Percentiles rank a stretch among this genome's conserved stretches.
These are phyloP conservation scores for Homarus americanus DNA, from an alignment of 1,140 invertebrate species.

Conservation along the genomic window DNA sequence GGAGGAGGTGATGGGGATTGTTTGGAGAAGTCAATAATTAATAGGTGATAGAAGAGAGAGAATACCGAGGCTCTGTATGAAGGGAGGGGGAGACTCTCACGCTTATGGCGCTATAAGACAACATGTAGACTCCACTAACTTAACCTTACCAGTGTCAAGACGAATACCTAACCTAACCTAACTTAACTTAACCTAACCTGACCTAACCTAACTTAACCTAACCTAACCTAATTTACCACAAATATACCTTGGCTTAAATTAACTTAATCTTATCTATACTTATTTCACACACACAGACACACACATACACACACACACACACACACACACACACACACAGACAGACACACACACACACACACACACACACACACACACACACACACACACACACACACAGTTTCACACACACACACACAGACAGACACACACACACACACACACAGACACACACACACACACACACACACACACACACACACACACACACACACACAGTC, in stretches of 20 bases:
- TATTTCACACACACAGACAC: slow-evolving; percentile 12
- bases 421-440: slow-evolving; percentile 34
- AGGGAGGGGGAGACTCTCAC: too few relatives aligned
- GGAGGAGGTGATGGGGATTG: too few relatives aligned
- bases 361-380: slow-evolving; percentile 36
- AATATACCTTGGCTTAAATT: background rate
- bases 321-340: slow-evolving; percentile 29
- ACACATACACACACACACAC: slow-evolving; percentile 26
- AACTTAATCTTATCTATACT: background rate
- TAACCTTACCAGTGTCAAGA: too few relatives aligned
- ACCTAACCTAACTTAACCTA: slow-evolving; percentile 5
- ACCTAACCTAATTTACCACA: background rate
- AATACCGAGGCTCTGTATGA: too few relatives aligned
- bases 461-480: slow-evolving; percentile 34
- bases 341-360: slow-evolving; percentile 37
- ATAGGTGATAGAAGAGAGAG: too few relatives aligned
- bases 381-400: slow-evolving; percentile 34
- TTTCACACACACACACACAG: slow-evolving; percentile 17
- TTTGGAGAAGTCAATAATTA: too few relatives aligned
- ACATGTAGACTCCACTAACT: too few relatives aligned
- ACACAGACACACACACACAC: slow-evolving; percentile 36
- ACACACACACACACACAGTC: slow-evolving; percentile 25
- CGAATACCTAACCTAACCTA: background rate
- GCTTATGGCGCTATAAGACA: too few relatives aligned
- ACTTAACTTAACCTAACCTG: background rate